These are phyloP conservation scores for Eubasilissa regina DNA, from an alignment of 1,140 invertebrate genomes.

Conservation along the genomic window DNA sequence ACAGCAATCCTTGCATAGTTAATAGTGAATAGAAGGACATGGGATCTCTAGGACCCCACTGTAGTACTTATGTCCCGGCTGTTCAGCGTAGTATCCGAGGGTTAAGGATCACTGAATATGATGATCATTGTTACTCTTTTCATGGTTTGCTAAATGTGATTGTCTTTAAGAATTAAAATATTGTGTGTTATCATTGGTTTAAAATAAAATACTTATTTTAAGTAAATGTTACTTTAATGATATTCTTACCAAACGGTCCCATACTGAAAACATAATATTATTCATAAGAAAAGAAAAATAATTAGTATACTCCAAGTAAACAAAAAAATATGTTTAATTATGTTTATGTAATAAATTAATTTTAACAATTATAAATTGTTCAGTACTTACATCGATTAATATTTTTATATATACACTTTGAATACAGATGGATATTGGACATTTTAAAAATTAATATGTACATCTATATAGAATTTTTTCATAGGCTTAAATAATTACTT, in stretches of 20 bases:
- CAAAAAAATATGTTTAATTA: no score
- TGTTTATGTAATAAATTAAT: constrained; percentile 8
- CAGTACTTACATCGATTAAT: constrained; percentile 1
- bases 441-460: constrained; percentile 27
- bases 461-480: constrained; percentile 9
- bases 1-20: no score
- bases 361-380: constrained; percentile 27
- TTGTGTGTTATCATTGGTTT: neutral
- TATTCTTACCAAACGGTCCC: constrained; percentile 38
- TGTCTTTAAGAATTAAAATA: no score
- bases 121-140: no score
- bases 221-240: constrained; percentile 43
- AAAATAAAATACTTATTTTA: neutral
- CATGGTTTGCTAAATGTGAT: no score
- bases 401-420: constrained; percentile 22
- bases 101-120: no score
- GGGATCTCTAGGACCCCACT: no score
- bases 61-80: no score
- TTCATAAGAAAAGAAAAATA: neutral
- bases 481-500: neutral
- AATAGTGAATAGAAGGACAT: no score
- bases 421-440: constrained; percentile 6
- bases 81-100: no score
- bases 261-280: constrained; percentile 20
- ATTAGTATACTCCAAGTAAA: neutral